Evolutionary conservation across 2,888 invertebrate species (phyloP).

Genomic region (Drosophila lacicola): DNA sequence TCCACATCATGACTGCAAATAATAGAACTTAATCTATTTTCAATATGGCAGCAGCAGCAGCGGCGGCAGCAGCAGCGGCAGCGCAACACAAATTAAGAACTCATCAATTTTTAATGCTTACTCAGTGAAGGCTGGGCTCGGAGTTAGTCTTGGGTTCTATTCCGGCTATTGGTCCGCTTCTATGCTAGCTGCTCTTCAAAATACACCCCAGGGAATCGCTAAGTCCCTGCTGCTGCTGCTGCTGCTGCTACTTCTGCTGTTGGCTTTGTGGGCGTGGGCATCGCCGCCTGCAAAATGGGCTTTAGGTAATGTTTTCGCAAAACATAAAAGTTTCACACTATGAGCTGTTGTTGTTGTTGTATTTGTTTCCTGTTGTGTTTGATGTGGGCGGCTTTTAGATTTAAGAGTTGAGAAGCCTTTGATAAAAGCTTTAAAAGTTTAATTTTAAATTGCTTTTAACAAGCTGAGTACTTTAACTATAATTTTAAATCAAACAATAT

Average conservation of each 20-base stretch:
- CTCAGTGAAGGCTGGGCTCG: constrained; percentile 52
- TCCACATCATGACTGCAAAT: constrained; percentile 82
- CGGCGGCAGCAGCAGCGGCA: constrained; percentile 24
- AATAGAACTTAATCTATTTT: constrained; percentile 83
- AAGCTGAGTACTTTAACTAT: constrained; percentile 1
- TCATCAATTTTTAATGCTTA: constrained; percentile 80
- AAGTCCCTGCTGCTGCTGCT: constrained; percentile 35
- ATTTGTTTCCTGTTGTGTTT: constrained; percentile 22
- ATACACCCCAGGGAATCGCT: constrained; percentile 71
- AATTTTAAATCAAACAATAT: constrained; percentile 1
- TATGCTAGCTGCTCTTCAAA: constrained; percentile 56
- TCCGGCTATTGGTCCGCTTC: constrained; percentile 16
- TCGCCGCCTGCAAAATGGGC: constrained; percentile 45
- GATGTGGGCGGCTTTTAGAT: constrained; percentile 22
- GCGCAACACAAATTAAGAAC: constrained; percentile 81
- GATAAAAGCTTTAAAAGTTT: constrained; percentile 40
- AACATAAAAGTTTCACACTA: constrained; percentile 73
- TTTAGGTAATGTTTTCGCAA: constrained; percentile 71
- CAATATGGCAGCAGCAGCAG: constrained; percentile 68
- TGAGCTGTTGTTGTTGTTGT: constrained; percentile 34
- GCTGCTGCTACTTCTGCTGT: constrained; percentile 17
- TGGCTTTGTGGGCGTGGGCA: constrained; percentile 9
- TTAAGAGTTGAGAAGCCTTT: constrained; percentile 28
- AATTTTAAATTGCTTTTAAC: constrained; percentile 30
- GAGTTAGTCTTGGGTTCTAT: constrained; percentile 28